phyloP scores from a whole-genome alignment of 1,140 invertebrate species.

The Sminthurides bifidus region DNA sequence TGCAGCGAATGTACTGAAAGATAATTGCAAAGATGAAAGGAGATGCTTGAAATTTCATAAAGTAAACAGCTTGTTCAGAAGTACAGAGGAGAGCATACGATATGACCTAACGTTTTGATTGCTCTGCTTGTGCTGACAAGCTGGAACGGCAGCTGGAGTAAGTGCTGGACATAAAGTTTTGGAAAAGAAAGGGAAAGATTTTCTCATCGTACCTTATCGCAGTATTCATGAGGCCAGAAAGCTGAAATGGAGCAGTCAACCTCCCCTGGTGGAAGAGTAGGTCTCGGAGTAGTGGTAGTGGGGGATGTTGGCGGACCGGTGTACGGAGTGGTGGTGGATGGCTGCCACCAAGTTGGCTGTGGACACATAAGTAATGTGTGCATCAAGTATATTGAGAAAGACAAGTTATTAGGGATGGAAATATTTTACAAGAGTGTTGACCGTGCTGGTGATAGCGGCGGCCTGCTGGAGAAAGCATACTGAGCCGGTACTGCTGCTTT shows the following conservation, averaged over 20 bases:
- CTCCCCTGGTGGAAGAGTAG: not conserved
- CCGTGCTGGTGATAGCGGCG: not conserved
- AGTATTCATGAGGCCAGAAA: constrained; percentile 16
- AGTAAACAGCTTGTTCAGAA: too few species aligned
- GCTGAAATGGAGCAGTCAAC: constrained; percentile 11
- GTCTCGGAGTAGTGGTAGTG: not conserved
- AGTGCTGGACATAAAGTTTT: too few species aligned
- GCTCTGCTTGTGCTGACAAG: too few species aligned
- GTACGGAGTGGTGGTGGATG: constrained; percentile 3
- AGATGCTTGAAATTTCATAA: too few species aligned
- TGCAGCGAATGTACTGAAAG: constrained; percentile 44
- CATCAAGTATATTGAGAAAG: not conserved
- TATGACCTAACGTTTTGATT: too few species aligned
- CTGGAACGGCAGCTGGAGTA: too few species aligned
- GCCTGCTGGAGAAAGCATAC: not conserved
- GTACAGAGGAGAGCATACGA: too few species aligned
- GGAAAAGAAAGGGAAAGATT: not conserved
- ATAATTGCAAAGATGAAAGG: too few species aligned
- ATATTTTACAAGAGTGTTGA: not conserved
- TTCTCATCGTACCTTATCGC: constrained; percentile 15
- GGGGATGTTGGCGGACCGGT: not conserved
- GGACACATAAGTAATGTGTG: not conserved
- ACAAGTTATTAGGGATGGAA: not conserved
- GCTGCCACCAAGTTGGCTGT: constrained; percentile 2
- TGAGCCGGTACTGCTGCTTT: too few species aligned